phyloP scores from a whole-genome alignment of 2,888 invertebrate genomes.

The Salticus scenicus region DNA sequence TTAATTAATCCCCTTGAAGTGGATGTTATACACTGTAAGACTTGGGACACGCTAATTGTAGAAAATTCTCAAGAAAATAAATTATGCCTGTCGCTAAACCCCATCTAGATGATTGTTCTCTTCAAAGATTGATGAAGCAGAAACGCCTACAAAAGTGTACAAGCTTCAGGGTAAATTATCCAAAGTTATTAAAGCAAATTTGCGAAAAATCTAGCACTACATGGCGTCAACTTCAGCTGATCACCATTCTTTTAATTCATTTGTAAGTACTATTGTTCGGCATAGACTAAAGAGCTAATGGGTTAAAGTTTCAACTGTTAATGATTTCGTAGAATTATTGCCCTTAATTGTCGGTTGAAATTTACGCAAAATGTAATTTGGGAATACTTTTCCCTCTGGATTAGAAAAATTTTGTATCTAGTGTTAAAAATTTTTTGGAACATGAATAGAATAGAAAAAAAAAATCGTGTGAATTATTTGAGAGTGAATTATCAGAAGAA shows the following conservation, averaged over 20 bases:
- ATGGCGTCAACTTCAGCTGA: slow-evolving; percentile 9
- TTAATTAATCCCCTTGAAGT: slow-evolving; percentile 51
- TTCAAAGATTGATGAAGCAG: slow-evolving; percentile 63
- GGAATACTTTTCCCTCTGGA: background rate
- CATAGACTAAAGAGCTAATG: slow-evolving; percentile 2
- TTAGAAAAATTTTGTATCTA: background rate
- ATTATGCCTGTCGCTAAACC: slow-evolving; percentile 58
- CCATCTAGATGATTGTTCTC: slow-evolving; percentile 64
- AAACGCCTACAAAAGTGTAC: slow-evolving; percentile 53
- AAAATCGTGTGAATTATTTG: too few species aligned
- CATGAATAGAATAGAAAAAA: too few species aligned
- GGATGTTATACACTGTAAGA: slow-evolving; percentile 25
- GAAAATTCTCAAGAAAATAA: slow-evolving; percentile 53
- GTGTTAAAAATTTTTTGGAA: too few species aligned
- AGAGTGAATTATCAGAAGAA: too few species aligned
- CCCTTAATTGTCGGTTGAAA: background rate
- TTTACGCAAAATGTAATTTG: background rate
- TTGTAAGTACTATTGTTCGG: slow-evolving; percentile 2
- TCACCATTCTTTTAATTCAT: slow-evolving; percentile 14
- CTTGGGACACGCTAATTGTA: slow-evolving; percentile 56
- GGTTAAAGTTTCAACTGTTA: background rate
- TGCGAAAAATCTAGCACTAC: slow-evolving; percentile 32
- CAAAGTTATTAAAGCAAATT: slow-evolving; percentile 60
- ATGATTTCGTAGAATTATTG: slow-evolving; percentile 3
- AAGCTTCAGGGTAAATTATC: slow-evolving; percentile 50